Evolutionary conservation across 2,888 invertebrate species (phyloP).

Genomic region (Drosophila macrospina): DNA sequence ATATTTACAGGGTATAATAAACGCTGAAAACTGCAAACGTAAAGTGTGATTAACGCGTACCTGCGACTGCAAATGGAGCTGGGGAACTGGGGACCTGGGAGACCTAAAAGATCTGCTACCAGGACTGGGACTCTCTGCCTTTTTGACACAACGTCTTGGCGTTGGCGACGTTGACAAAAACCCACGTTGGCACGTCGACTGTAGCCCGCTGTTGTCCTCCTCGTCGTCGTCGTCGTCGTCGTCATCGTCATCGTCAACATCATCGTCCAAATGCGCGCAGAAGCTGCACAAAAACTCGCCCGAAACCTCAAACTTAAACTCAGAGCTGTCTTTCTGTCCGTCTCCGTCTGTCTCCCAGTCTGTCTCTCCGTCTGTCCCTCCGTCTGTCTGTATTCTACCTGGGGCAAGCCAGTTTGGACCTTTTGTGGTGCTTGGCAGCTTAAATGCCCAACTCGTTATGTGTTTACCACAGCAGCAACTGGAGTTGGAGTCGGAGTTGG

Average conservation of each 20-base stretch:
- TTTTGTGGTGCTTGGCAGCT: slow-evolving; percentile 67
- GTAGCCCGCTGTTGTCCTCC: slow-evolving; percentile 17
- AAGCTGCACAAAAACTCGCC: slow-evolving; percentile 74
- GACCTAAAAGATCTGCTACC: slow-evolving; percentile 11
- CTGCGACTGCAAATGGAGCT: slow-evolving; percentile 55
- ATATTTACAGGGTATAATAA: slow-evolving; percentile 21
- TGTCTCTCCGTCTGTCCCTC: neutral
- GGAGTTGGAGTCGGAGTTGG: slow-evolving; percentile 13
- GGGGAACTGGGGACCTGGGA: slow-evolving; percentile 10
- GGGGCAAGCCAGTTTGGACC: slow-evolving; percentile 38
- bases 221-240: slow-evolving; percentile 5
- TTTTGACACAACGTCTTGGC: slow-evolving; percentile 61
- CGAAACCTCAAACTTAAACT: slow-evolving; percentile 43
- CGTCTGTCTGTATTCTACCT: slow-evolving; percentile 35
- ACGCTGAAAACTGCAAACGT: slow-evolving; percentile 52
- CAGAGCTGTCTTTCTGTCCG: slow-evolving; percentile 18
- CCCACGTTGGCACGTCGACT: slow-evolving; percentile 9
- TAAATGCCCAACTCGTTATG: slow-evolving; percentile 73
- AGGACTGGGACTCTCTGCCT: slow-evolving; percentile 45
- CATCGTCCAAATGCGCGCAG: slow-evolving; percentile 67
- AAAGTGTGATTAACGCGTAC: slow-evolving; percentile 76
- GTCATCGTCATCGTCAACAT: slow-evolving; percentile 22
- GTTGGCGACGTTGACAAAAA: slow-evolving; percentile 52
- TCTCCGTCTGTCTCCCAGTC: neutral
- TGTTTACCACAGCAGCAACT: slow-evolving; percentile 44